Evolutionary conservation across 2,113 vertebrate species (phyloP).

Genomic region (Clarias batrachus): DNA sequence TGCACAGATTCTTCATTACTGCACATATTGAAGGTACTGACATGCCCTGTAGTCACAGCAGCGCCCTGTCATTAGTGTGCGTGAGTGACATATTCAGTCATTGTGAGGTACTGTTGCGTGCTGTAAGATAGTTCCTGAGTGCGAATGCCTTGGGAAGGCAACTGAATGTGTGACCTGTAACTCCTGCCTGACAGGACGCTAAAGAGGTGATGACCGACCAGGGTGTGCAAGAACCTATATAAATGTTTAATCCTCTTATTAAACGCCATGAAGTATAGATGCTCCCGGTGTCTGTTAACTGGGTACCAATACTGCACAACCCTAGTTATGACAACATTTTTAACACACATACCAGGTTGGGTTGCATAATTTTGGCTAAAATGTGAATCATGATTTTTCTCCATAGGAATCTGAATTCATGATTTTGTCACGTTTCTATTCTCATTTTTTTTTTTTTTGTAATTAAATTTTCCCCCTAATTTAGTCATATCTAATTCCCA

Average conservation of each 20-base stretch:
- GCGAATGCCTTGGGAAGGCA: background rate
- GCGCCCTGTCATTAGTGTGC: background rate
- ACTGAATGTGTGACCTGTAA: background rate
- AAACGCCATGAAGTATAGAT: background rate
- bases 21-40: background rate
- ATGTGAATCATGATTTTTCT: too few relatives aligned
- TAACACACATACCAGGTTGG: background rate
- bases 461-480: too few relatives aligned
- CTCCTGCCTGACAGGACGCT: background rate
- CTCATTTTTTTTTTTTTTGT: too few relatives aligned
- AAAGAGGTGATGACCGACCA: background rate
- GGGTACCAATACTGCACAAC: background rate
- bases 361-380: background rate
- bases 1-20: background rate
- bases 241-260: background rate
- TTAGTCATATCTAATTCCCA: too few relatives aligned
- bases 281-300: background rate
- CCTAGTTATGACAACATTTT: background rate
- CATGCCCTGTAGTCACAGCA: background rate
- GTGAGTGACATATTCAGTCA: background rate
- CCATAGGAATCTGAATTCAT: too few relatives aligned
- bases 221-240: too few relatives aligned
- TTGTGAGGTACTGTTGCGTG: background rate
- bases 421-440: too few relatives aligned
- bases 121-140: background rate